Evolutionary conservation across 2,797 vertebrate genomes (phyloP).

Genomic region (Bryconaethiops microstoma): DNA sequence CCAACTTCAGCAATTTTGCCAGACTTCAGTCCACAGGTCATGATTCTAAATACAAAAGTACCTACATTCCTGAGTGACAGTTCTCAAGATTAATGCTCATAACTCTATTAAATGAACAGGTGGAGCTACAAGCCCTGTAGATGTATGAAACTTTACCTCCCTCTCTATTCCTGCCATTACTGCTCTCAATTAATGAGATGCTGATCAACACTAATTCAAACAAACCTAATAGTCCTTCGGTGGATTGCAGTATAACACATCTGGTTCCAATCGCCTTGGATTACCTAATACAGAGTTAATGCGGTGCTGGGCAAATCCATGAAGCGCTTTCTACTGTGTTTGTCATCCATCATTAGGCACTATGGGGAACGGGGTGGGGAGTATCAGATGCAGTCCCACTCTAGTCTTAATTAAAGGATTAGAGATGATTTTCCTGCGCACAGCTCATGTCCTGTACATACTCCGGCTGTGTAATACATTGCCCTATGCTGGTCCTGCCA

Average conservation of each 20-base stretch:
- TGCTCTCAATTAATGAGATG: constrained; percentile 39
- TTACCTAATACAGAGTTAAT: constrained; percentile 49
- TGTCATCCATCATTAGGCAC: constrained; percentile 43
- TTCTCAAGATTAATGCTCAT: constrained; percentile 25
- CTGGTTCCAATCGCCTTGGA: constrained; percentile 52
- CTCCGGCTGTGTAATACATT: constrained; percentile 61
- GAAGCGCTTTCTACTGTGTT: constrained; percentile 52
- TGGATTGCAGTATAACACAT: constrained; percentile 55
- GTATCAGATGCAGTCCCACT: constrained; percentile 60
- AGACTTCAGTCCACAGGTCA: constrained; percentile 12
- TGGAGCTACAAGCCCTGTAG: constrained; percentile 11
- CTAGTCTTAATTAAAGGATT: constrained; percentile 69
- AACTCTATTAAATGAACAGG: constrained; percentile 19
- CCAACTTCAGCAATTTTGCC: constrained; percentile 27
- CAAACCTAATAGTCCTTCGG: constrained; percentile 45
- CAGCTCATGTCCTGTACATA: constrained; percentile 55
- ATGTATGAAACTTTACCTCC: constrained; percentile 8
- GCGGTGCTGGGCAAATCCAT: constrained; percentile 45
- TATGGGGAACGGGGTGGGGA: constrained; percentile 45
- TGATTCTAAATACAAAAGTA: constrained; percentile 16
- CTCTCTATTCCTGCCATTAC: not conserved
- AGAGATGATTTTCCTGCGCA: constrained; percentile 64
- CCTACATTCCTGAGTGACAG: constrained; percentile 27
- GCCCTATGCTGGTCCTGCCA: constrained; percentile 60
- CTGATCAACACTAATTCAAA: constrained; percentile 42